Percentiles rank a stretch among this genome's conserved stretches.
phyloP scores from a whole-genome alignment of 2,888 invertebrate species.

The Eristalis pertinax region DNA sequence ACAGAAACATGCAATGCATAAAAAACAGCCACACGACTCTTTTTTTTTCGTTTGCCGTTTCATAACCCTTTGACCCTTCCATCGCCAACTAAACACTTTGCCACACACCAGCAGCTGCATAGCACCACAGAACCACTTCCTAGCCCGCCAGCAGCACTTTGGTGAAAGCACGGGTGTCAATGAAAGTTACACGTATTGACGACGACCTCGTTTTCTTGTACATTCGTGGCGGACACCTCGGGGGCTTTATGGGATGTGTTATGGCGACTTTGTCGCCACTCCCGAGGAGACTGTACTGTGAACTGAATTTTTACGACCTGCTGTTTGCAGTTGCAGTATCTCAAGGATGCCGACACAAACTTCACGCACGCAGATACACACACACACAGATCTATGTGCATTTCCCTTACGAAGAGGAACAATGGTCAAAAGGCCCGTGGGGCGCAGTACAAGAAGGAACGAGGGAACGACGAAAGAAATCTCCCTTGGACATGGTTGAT shows the following conservation, averaged over 20 bases:
- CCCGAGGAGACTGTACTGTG: slow-evolving; percentile 14
- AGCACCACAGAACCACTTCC: neutral
- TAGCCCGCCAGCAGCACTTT: neutral
- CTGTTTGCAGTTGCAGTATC: neutral
- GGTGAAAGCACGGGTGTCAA: slow-evolving; percentile 15
- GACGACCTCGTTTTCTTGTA: slow-evolving; percentile 22
- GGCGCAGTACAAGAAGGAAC: neutral
- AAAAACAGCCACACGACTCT: neutral
- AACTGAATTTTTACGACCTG: slow-evolving; percentile 53
- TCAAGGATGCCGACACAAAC: neutral
- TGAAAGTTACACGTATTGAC: slow-evolving; percentile 37
- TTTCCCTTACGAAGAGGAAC: neutral
- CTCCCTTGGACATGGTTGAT: slow-evolving; percentile 50
- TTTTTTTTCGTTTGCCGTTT: neutral
- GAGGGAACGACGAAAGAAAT: neutral
- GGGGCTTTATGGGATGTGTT: slow-evolving; percentile 18
- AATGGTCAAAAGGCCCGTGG: neutral
- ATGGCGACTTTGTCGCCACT: slow-evolving; percentile 46
- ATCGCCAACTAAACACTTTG: neutral
- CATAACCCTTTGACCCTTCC: neutral
- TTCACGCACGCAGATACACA: neutral
- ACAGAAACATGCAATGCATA: neutral
- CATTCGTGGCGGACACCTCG: slow-evolving; percentile 33
- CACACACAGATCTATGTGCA: neutral
- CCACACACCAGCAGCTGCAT: neutral